Evolutionary conservation across 2,888 invertebrate genomes (phyloP).

Genomic region (Taenaris catops): DNA sequence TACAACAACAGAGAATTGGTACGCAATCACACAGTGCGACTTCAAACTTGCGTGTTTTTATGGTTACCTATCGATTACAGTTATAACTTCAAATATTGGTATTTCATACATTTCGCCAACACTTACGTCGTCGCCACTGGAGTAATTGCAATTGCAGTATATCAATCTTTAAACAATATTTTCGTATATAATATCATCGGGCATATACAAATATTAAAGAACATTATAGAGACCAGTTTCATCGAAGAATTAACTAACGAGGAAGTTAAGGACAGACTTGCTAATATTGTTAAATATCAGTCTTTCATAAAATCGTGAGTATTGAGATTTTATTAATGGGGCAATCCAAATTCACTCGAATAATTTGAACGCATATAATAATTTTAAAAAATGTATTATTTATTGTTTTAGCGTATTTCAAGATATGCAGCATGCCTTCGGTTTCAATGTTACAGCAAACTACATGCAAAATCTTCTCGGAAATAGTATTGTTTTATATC

Average conservation of each 20-base stretch:
- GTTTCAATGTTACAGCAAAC: conserved; percentile 34
- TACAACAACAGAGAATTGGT: conserved; percentile 28
- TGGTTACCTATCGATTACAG: conserved; percentile 41
- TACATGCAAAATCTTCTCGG: conserved; percentile 40
- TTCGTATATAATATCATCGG: conserved; percentile 37
- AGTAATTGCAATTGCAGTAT: conserved; percentile 24
- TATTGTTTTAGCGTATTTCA: conserved; percentile 32
- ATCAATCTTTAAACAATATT: conserved; percentile 33
- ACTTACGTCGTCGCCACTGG: conserved; percentile 25
- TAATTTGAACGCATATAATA: too few relatives aligned
- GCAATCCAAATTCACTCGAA: not conserved
- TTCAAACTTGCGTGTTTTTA: conserved; percentile 36
- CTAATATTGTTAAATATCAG: conserved; percentile 34
- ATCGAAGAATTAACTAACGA: conserved; percentile 22
- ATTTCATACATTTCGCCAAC: conserved; percentile 27
- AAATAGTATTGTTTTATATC: conserved; percentile 39
- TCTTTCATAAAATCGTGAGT: conserved; percentile 35
- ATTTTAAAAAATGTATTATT: not conserved
- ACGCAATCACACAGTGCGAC: conserved; percentile 29
- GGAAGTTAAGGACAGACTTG: conserved; percentile 27
- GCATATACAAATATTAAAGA: conserved; percentile 36
- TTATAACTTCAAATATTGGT: conserved; percentile 33
- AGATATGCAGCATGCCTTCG: conserved; percentile 36
- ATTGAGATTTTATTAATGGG: too few relatives aligned
- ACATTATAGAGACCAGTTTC: conserved; percentile 30